These are phyloP conservation scores for Nothoprocta pentlandii DNA, from an alignment of 2,113 vertebrate species.

Conservation along the genomic window DNA sequence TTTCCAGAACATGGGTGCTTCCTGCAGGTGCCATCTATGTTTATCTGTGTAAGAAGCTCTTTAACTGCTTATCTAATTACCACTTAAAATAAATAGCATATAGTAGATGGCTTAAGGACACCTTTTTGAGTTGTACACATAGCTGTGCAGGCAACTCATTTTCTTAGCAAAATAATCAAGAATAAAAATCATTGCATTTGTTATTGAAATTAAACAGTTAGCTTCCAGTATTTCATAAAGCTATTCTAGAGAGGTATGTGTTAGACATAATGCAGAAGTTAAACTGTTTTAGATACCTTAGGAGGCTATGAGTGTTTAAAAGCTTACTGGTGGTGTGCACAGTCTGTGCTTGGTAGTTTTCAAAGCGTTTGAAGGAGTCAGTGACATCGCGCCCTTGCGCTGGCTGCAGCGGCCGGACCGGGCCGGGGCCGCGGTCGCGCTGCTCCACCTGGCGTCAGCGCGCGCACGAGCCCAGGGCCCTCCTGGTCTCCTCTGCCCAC, in stretches of 20 bases:
- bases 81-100: background rate
- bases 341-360: background rate
- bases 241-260: background rate
- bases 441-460: slow-evolving; percentile 59
- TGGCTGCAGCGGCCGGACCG: too few relatives aligned
- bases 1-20: background rate
- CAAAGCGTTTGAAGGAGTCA: background rate
- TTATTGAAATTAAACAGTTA: background rate
- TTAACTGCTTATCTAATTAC: background rate
- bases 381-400: background rate
- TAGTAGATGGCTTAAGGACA: background rate
- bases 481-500: background rate
- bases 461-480: too few relatives aligned
- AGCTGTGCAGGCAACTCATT: background rate
- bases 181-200: background rate
- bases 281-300: background rate
- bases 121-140: background rate
- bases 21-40: background rate
- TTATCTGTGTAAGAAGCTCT: background rate
- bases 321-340: background rate
- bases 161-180: background rate
- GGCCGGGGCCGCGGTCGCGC: background rate
- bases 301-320: background rate
- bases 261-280: background rate
- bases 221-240: background rate